phyloP scores from a whole-genome alignment of 2,113 vertebrate genomes.

The Kryptolebias marmoratus region DNA sequence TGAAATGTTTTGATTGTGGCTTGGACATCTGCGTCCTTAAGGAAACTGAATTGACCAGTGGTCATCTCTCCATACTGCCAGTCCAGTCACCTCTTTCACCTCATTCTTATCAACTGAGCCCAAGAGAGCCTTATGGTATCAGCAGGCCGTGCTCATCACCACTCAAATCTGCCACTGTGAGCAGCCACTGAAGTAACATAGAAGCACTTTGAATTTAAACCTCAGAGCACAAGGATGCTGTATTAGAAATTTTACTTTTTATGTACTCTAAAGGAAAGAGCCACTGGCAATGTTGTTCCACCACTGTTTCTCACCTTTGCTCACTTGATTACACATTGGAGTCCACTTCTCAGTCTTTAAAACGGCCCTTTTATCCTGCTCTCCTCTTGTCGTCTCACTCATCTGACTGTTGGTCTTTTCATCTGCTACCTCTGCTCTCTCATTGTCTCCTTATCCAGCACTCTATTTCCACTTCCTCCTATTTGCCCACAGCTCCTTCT shows the following conservation, averaged over 20 bases:
- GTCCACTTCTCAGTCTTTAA: conserved; percentile 33
- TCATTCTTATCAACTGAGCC: conserved; percentile 68
- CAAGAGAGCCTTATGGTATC: conserved; percentile 46
- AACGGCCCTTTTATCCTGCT: neutral
- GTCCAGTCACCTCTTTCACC: conserved; percentile 65
- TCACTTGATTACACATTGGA: conserved; percentile 38
- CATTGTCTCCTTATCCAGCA: conserved; percentile 18
- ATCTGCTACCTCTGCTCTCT: conserved; percentile 22
- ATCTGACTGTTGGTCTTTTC: conserved; percentile 11
- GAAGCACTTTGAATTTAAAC: conserved; percentile 56
- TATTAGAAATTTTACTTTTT: conserved; percentile 51
- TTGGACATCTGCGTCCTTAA: conserved; percentile 68
- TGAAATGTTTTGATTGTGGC: conserved; percentile 71
- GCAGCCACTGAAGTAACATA: conserved; percentile 15
- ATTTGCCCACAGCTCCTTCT: conserved; percentile 21
- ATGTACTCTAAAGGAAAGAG: conserved; percentile 9
- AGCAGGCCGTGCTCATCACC: conserved; percentile 23
- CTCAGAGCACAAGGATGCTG: conserved; percentile 44
- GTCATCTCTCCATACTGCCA: conserved; percentile 64
- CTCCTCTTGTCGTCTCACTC: conserved; percentile 25
- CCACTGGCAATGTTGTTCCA: conserved; percentile 41
- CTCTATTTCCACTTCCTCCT: conserved; percentile 16
- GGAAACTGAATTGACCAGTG: conserved; percentile 72
- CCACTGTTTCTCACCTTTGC: conserved; percentile 27
- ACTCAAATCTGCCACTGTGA: conserved; percentile 49